These are phyloP conservation scores for Trogon surrucura DNA, from an alignment of 2,113 vertebrate species.

Conservation along the genomic window DNA sequence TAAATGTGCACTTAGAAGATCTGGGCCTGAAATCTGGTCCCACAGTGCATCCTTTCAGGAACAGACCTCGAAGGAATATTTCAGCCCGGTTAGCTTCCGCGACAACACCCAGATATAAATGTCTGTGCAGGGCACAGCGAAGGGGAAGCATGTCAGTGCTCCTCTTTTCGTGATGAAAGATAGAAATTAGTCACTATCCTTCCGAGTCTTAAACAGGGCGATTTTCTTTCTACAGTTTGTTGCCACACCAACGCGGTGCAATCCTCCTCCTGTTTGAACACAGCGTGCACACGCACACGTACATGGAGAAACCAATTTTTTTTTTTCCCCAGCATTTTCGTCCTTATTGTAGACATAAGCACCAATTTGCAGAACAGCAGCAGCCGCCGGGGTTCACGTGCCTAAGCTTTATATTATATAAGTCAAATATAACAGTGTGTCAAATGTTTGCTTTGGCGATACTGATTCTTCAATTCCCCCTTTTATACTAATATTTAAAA, in stretches of 20 bases:
- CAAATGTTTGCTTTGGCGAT: conserved; percentile 78
- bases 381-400: conserved; percentile 16
- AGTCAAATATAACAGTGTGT: conserved; percentile 67
- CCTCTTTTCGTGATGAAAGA: background rate
- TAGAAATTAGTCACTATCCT: background rate
- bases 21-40: background rate
- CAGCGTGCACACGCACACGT: background rate
- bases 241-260: background rate
- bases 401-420: conserved; percentile 51
- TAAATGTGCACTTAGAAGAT: background rate
- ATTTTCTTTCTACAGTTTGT: background rate
- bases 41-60: background rate
- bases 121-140: background rate
- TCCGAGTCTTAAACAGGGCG: background rate
- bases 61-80: background rate
- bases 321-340: conserved; percentile 55
- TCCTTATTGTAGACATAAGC: conserved; percentile 41
- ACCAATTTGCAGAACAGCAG: conserved; percentile 4
- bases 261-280: background rate
- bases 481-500: conserved; percentile 79
- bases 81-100: conserved; percentile 10
- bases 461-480: conserved; percentile 70
- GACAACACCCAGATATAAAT: background rate
- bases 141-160: background rate
- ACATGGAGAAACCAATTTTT: background rate